Conservation (phyloP, 2,797 vertebrate species). For the Poeciliopsis infans region DNA sequence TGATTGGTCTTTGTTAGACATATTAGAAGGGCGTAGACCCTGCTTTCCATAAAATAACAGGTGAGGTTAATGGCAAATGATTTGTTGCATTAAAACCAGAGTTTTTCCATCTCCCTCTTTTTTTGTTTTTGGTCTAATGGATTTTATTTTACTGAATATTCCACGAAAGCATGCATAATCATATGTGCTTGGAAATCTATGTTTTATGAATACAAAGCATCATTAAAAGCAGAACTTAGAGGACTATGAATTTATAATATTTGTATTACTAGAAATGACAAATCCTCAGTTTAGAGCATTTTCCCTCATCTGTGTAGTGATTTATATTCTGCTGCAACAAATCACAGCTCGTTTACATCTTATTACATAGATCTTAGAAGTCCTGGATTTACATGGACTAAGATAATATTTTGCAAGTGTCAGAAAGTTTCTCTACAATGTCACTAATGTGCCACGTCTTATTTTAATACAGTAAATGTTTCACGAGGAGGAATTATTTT, state of each 20-base stretch:
- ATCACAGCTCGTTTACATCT: constrained; percentile 5
- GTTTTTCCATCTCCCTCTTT: constrained; percentile 73
- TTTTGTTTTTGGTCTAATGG: constrained; percentile 78
- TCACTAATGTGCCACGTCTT: background rate
- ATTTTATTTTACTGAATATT: constrained; percentile 76
- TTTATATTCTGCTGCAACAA: constrained; percentile 7
- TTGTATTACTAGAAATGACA: constrained; percentile 60
- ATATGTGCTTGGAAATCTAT: constrained; percentile 67
- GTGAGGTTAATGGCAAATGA: constrained; percentile 81
- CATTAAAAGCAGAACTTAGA: constrained; percentile 74
- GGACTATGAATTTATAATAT: constrained; percentile 65
- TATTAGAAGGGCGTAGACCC: constrained; percentile 66
- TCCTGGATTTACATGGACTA: background rate
- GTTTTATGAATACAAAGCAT: constrained; percentile 74
- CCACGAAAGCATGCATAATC: constrained; percentile 74
- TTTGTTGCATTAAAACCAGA: constrained; percentile 81
- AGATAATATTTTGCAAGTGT: background rate
- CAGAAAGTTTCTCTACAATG: background rate
- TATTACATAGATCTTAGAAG: background rate
- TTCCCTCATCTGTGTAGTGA: constrained; percentile 28
- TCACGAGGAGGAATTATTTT: background rate
- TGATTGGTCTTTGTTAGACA: constrained; percentile 70
- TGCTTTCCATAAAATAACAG: constrained; percentile 80
- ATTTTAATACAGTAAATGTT: background rate
- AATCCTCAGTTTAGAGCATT: constrained; percentile 46